Percentiles rank a stretch among this genome's conserved stretches.
These are phyloP conservation scores for Apolygus lucorum DNA, from an alignment of 1,140 invertebrate genomes.

Conservation along the genomic window DNA sequence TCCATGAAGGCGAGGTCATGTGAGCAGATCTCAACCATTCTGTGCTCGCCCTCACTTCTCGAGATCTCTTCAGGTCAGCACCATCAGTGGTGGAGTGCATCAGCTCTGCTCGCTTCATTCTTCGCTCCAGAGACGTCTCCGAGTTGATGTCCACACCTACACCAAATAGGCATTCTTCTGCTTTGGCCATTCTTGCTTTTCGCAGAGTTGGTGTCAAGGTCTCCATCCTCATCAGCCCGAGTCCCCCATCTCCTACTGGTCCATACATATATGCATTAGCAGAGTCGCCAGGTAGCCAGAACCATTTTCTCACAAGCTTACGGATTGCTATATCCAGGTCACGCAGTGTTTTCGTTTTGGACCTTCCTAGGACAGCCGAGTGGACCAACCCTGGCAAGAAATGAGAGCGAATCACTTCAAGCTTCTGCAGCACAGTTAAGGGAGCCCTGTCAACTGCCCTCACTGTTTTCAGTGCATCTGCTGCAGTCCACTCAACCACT, in stretches of 20 bases:
- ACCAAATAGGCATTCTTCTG: neutral
- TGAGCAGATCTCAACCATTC: neutral
- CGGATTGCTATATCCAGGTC: neutral
- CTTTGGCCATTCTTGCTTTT: neutral
- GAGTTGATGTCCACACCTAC: neutral
- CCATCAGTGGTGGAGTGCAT: neutral
- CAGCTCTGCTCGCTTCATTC: neutral
- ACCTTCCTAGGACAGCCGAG: neutral
- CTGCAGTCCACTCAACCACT: neutral
- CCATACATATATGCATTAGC: neutral
- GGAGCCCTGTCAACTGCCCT: neutral
- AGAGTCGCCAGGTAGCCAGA: neutral
- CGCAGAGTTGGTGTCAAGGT: neutral
- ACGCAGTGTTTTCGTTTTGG: neutral
- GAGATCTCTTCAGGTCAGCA: neutral
- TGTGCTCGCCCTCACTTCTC: no score
- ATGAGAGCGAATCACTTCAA: neutral
- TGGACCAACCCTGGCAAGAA: neutral
- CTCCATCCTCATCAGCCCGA: neutral
- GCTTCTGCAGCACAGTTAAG: neutral
- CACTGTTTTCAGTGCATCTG: neutral
- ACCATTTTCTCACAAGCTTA: neutral
- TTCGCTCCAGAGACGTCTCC: neutral
- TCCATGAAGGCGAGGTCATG: neutral
- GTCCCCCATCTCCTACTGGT: slow-evolving; percentile 14